Evolutionary conservation across 2,113 vertebrate species (phyloP).

Genomic region (Cepphus grylle): DNA sequence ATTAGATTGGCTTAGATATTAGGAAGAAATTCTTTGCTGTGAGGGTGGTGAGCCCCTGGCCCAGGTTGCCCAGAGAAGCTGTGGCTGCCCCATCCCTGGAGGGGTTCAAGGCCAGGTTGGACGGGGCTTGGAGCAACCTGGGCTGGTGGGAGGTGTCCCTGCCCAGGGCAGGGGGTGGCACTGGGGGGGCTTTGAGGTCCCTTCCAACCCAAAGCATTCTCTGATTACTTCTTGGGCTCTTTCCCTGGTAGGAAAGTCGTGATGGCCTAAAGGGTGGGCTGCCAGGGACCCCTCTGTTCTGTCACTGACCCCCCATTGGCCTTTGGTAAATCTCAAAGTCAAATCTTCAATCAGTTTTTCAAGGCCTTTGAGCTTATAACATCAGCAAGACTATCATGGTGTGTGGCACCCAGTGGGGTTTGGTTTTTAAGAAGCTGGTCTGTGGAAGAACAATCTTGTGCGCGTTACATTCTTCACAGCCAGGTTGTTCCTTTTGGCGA

Average conservation of each 20-base stretch:
- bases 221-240: neutral
- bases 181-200: neutral
- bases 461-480: accelerated
- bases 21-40: neutral
- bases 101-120: neutral
- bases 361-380: neutral
- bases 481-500: neutral
- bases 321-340: neutral
- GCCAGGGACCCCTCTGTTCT: neutral
- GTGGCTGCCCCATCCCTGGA: neutral
- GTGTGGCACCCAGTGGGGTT: neutral
- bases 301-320: neutral
- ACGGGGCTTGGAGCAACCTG: neutral
- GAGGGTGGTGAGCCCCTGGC: neutral
- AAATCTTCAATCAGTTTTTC: neutral
- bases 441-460: neutral
- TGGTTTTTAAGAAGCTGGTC: neutral
- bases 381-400: neutral
- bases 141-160: neutral
- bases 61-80: neutral
- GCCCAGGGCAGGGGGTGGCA: neutral
- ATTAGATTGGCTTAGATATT: neutral
- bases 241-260: neutral
- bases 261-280: neutral
- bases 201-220: neutral